Conservation (phyloP, 2,797 vertebrate genomes). For the Rhinatrema bivittatum region DNA sequence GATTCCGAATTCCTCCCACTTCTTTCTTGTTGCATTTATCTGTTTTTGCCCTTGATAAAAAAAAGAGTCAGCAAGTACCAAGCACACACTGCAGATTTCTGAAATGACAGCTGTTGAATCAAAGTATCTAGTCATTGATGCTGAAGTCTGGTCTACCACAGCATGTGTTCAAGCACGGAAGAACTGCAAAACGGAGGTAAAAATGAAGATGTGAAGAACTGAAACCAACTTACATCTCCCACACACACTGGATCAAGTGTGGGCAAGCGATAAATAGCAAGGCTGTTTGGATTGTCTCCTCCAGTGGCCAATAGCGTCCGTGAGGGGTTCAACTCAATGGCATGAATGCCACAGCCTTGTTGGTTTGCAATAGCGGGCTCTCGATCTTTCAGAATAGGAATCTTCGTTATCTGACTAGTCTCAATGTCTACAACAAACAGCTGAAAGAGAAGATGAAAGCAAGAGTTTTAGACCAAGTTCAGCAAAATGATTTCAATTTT, state of each 20-base stretch:
- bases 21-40: too few species aligned
- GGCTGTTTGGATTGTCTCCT: slow-evolving; percentile 96
- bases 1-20: too few species aligned
- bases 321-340: slow-evolving; percentile 91
- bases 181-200: too few species aligned
- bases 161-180: too few species aligned
- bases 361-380: slow-evolving; percentile 73
- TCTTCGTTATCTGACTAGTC: slow-evolving; percentile 88
- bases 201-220: not conserved
- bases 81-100: too few species aligned
- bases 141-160: too few species aligned
- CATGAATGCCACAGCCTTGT: slow-evolving; percentile 94
- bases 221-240: slow-evolving; percentile 81
- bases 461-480: too few species aligned
- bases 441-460: slow-evolving; percentile 48
- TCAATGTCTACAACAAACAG: slow-evolving; percentile 92
- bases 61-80: too few species aligned
- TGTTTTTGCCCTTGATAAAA: too few species aligned
- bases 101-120: too few species aligned
- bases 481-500: too few species aligned
- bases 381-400: slow-evolving; percentile 92
- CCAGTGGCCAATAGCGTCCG: slow-evolving; percentile 88
- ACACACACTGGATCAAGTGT: slow-evolving; percentile 94
- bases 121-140: too few species aligned
- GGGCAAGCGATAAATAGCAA: slow-evolving; percentile 90